A percentile compares a stretch with the other conserved stretches of the same genome.
Evolutionary conservation across 2,888 invertebrate species (phyloP).

Genomic region (Lasioglossum malachurum): DNA sequence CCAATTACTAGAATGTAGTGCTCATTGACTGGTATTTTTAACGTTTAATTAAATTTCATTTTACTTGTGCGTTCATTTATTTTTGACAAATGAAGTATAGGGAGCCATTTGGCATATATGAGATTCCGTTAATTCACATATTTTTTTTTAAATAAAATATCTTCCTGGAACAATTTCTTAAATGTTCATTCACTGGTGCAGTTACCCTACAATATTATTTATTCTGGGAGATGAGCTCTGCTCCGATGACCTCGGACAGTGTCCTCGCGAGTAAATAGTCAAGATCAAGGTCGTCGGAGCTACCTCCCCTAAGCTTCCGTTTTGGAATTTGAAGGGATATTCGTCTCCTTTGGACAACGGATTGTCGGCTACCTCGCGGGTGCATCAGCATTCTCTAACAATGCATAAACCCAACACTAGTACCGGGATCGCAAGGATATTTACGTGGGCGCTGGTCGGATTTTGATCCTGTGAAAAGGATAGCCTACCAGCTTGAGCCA

Average conservation of each 20-base stretch:
- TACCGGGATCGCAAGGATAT: conserved; percentile 79
- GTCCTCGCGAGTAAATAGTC: not conserved
- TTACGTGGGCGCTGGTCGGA: conserved; percentile 84
- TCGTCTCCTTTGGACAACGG: not conserved
- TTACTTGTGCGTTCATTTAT: too few species aligned
- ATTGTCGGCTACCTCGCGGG: conserved; percentile 34
- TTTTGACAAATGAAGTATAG: too few species aligned
- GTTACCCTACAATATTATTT: not conserved
- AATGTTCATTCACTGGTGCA: too few species aligned
- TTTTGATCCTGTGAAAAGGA: conserved; percentile 84
- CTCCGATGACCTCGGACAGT: not conserved
- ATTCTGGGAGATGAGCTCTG: not conserved
- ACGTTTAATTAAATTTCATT: too few species aligned
- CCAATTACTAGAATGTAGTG: too few species aligned
- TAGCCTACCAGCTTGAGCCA: conserved; percentile 86
- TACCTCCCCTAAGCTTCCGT: not conserved
- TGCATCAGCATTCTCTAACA: conserved; percentile 46
- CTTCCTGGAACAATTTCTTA: too few species aligned
- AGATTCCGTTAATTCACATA: too few species aligned
- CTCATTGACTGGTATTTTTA: too few species aligned
- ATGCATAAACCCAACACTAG: conserved; percentile 46
- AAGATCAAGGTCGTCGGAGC: not conserved
- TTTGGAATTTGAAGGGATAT: not conserved
- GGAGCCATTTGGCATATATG: too few species aligned
- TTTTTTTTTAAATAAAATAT: too few species aligned